Conservation (phyloP, 1,140 invertebrate genomes). For the Rhyzopertha dominica region DNA sequence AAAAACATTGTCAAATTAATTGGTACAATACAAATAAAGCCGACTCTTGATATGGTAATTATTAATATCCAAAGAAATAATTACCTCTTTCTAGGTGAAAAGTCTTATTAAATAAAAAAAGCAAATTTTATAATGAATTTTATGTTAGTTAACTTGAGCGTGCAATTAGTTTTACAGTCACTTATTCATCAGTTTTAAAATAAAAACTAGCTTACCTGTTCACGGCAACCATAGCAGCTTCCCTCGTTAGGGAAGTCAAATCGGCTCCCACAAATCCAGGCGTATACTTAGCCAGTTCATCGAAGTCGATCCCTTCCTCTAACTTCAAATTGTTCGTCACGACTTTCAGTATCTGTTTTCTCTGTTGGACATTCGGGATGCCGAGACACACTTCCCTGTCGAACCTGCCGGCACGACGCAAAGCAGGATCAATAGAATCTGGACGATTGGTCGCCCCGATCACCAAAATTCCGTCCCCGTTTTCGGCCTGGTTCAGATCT, state of each 20-base stretch:
- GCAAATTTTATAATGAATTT: neutral
- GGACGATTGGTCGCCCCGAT: constrained; percentile 94
- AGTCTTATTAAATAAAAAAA: too few relatives aligned
- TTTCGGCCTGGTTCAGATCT: constrained; percentile 58
- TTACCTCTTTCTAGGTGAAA: too few relatives aligned
- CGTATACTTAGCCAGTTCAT: constrained; percentile 72
- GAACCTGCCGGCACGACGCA: constrained; percentile 85
- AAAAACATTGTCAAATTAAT: too few relatives aligned
- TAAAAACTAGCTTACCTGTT: constrained; percentile 51
- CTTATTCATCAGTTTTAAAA: neutral
- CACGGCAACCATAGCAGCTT: constrained; percentile 82
- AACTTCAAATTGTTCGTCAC: constrained; percentile 64
- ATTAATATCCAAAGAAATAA: too few relatives aligned
- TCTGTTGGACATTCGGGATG: constrained; percentile 81
- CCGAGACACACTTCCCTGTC: constrained; percentile 92
- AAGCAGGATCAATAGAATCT: constrained; percentile 87
- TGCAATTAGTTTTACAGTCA: too few relatives aligned
- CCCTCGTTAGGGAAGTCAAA: constrained; percentile 76
- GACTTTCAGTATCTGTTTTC: constrained; percentile 67
- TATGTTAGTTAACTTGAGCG: too few relatives aligned
- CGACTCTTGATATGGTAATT: too few relatives aligned
- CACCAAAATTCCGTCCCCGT: constrained; percentile 70
- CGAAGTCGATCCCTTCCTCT: constrained; percentile 62
- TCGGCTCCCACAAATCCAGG: constrained; percentile 98
- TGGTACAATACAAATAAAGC: too few relatives aligned